Evolutionary conservation across 2,113 vertebrate genomes (phyloP).

Genomic region (Tragulus kanchil): DNA sequence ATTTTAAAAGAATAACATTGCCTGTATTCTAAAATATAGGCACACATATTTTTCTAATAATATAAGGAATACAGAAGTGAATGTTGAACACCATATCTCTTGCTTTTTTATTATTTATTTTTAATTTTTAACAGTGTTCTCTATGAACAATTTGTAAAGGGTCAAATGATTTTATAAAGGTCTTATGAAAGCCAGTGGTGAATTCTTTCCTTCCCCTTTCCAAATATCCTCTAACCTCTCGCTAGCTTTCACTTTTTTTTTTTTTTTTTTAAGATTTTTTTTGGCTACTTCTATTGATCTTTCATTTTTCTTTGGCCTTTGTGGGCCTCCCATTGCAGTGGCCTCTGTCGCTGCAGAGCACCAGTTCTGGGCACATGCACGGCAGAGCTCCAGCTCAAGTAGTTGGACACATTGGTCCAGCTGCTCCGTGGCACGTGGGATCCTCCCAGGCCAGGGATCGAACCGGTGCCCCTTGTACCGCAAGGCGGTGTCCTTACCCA

Average conservation of each 20-base stretch:
- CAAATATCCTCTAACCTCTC: background rate
- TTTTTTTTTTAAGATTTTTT: no score
- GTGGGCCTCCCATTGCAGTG: no score
- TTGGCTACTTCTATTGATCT: no score
- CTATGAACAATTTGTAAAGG: background rate
- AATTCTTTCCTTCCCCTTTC: background rate
- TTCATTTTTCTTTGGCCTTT: no score
- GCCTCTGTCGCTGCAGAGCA: no score
- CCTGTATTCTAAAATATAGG: background rate
- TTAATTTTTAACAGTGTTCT: background rate
- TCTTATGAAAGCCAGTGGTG: background rate
- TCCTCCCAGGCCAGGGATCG: no score
- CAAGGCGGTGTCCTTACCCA: no score
- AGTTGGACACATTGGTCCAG: no score
- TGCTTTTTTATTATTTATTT: slow-evolving; percentile 8
- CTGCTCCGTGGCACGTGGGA: no score
- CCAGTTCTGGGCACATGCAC: no score
- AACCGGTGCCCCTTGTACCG: no score
- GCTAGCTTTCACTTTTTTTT: background rate
- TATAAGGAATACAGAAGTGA: background rate
- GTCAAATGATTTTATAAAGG: background rate
- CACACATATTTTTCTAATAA: slow-evolving; percentile 33
- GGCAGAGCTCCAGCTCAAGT: no score
- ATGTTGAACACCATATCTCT: slow-evolving; percentile 5
- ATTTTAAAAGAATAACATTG: background rate